Base-by-base conservation (phyloP, 2,888 invertebrate species). In the Microplitis manilae region DNA sequence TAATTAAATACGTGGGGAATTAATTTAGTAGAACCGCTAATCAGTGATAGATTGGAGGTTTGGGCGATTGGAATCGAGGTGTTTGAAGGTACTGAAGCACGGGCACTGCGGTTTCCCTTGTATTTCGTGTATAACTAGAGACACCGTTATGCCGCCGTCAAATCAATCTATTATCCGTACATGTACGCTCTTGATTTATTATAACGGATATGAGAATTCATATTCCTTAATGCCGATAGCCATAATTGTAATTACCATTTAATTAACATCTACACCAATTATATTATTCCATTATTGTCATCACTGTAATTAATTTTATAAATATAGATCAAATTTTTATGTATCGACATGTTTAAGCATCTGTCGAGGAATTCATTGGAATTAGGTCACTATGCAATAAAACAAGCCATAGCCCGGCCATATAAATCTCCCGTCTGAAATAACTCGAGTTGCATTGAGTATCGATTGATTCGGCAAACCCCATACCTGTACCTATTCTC, bases 1-100 rank as follows among this genome's bases (percentile, higher is more conserved):
- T 72, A 17, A 38, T 38, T 17, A 40, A 60, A 50, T 70, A 50
- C 13, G 50, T 13, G 50, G 50, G 2, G 13, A 50, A 50, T 50
- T 50, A 50, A 50, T 13, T 50, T 13, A 50, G 50, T 50, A 50
- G 9, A 5, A 50, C 50, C 50, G 50, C 50, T 50, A 50, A 50
- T 50, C 50, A 50, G 50, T 50, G 50, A 50, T 38, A 75, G 79
- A 71, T 80, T 80, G 79, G 79, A 79, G 81, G 80, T 83, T 80
- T 81, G 78, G 30, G 30, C 74, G 72, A 82, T 81, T 83, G 83
- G 83, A 84, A 85, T 85, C 83, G 82, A 73, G 78, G 83, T 82
- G 81, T 78, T 81, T 76, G 76, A 76, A 76, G 70, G 78, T 78
- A 77, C 65, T 81, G 81, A 30, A 30, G 30, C 30, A 30, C 30